These are phyloP conservation scores for Chelonia mydas DNA, from an alignment of 2,797 vertebrate species.

Conservation along the genomic window DNA sequence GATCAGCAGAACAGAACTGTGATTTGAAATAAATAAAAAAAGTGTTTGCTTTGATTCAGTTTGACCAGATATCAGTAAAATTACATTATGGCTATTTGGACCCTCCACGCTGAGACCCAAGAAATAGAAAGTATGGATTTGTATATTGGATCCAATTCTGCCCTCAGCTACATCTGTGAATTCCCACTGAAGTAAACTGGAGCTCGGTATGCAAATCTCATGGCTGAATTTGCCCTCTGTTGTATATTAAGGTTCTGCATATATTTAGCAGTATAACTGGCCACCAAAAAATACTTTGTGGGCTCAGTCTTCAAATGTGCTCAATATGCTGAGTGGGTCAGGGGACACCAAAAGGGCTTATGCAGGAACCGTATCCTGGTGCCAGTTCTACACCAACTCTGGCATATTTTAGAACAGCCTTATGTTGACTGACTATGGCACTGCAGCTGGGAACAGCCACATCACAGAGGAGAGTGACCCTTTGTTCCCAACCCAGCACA, in stretches of 20 bases:
- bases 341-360: not conserved
- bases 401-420: not conserved
- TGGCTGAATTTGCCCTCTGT: not conserved
- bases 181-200: not conserved
- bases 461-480: not conserved
- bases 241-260: not conserved
- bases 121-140: not conserved
- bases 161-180: not conserved
- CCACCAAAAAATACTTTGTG: not conserved
- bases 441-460: not conserved
- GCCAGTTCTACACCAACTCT: not conserved
- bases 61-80: not conserved
- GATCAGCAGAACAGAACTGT: not conserved
- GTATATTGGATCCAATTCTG: not conserved
- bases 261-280: not conserved
- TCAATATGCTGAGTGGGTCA: fast-evolving
- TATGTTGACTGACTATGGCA: not conserved
- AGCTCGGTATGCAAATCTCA: not conserved
- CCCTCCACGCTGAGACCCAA: not conserved
- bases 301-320: not conserved
- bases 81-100: not conserved
- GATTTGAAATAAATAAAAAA: not conserved
- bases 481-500: not conserved
- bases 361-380: not conserved
- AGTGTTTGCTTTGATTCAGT: not conserved